These are phyloP conservation scores for Choloepus didactylus DNA, from an alignment of 2,797 vertebrate genomes.

Conservation along the genomic window DNA sequence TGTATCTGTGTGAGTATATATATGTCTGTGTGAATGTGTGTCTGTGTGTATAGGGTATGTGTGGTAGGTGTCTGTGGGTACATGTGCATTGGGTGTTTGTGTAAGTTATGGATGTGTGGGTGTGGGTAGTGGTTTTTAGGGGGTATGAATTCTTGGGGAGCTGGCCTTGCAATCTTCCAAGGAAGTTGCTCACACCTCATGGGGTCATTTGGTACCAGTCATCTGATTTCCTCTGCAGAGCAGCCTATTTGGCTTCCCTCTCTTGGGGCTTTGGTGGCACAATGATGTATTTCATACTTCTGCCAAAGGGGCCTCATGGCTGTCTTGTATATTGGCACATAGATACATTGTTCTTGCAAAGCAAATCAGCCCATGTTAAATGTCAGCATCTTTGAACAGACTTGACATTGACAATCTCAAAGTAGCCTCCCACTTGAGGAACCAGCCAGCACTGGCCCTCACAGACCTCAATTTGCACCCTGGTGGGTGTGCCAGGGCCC, in stretches of 20 bases:
- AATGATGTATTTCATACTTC: neutral
- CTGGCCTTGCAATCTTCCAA: neutral
- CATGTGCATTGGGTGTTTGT: no score
- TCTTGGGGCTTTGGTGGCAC: rapidly evolving
- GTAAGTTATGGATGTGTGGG: no score
- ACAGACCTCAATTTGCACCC: neutral
- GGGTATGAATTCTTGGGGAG: neutral
- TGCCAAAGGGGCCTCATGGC: neutral
- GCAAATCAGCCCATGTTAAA: neutral
- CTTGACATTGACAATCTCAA: neutral
- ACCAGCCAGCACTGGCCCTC: neutral
- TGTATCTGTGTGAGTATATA: no score
- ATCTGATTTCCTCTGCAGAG: neutral
- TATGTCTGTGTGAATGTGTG: no score
- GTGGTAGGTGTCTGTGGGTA: no score
- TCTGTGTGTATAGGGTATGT: no score
- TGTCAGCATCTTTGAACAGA: neutral
- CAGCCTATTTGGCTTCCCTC: neutral
- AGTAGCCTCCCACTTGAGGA: neutral
- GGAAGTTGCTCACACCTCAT: neutral
- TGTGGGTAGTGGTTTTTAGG: neutral
- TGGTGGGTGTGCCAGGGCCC: neutral
- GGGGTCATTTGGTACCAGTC: neutral
- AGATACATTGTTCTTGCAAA: neutral
- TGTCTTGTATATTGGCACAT: neutral